Conservation (phyloP, 2,113 vertebrate species). For the Mystacornis crossleyi region DNA sequence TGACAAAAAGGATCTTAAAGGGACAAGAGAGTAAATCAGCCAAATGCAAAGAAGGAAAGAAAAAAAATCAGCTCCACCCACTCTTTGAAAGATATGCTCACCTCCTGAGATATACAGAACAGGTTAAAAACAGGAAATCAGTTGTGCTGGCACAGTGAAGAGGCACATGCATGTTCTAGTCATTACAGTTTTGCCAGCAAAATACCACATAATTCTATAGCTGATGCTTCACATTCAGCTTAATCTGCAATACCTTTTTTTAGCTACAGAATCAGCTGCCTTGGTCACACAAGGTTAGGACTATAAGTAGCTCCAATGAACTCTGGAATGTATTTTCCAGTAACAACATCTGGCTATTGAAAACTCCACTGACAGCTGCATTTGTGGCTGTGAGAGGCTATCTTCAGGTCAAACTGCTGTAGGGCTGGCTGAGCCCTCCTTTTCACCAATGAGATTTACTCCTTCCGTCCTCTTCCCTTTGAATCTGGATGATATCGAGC, state of each 20-base stretch:
- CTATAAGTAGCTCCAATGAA: constrained; percentile 66
- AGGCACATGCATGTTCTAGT: neutral
- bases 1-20: neutral
- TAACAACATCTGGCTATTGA: constrained; percentile 73
- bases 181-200: neutral
- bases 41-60: neutral
- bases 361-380: constrained; percentile 61
- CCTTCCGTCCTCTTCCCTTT: constrained; percentile 19
- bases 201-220: constrained; percentile 6
- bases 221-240: constrained; percentile 30
- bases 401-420: constrained; percentile 68
- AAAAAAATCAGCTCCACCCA: neutral
- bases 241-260: constrained; percentile 50
- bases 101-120: neutral
- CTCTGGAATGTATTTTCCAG: constrained; percentile 60
- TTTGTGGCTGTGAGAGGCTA: constrained; percentile 55
- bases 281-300: constrained; percentile 54
- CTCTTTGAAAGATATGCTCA: neutral
- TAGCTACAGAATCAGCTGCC: constrained; percentile 29
- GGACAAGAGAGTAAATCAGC: neutral
- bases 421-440: constrained; percentile 58
- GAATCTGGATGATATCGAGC: constrained; percentile 52
- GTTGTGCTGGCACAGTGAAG: neutral
- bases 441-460: constrained; percentile 34
- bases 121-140: neutral